These are phyloP conservation scores for Caenorhabditis imperialis DNA, from an alignment of 2,888 invertebrate genomes.

Conservation along the genomic window DNA sequence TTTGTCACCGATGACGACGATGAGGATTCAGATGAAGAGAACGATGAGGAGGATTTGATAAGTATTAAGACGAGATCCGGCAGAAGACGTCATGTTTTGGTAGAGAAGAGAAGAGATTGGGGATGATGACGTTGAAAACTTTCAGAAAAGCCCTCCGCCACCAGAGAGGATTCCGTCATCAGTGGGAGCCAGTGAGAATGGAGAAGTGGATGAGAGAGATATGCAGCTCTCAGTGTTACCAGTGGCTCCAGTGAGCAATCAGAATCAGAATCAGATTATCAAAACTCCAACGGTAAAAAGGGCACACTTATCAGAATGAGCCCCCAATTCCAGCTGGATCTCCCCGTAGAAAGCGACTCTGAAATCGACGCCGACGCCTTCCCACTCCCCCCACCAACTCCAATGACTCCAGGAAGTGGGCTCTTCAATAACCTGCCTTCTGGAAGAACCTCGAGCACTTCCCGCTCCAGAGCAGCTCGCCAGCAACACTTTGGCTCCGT, in stretches of 20 bases:
- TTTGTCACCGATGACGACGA: conserved; percentile 25
- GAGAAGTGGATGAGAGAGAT: conserved; percentile 20
- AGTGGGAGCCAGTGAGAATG: conserved; percentile 17
- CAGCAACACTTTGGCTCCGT: conserved; percentile 24
- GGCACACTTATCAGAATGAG: neutral
- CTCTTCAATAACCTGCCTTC: conserved; percentile 22
- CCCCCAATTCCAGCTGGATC: conserved; percentile 21
- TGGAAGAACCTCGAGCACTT: neutral
- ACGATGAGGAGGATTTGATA: conserved; percentile 12
- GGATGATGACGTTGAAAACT: neutral
- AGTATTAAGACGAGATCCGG: conserved; percentile 37
- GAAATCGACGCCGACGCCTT: conserved; percentile 38
- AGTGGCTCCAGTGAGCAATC: neutral
- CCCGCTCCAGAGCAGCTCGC: conserved; percentile 14
- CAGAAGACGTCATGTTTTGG: conserved; percentile 28
- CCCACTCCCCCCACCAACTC: conserved; percentile 30
- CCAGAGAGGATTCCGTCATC: conserved; percentile 43
- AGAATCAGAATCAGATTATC: neutral
- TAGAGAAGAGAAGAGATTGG: neutral
- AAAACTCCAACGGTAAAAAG: conserved; percentile 31
- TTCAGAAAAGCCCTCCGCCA: conserved; percentile 49
- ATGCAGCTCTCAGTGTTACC: neutral
- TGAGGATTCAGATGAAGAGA: conserved; percentile 21
- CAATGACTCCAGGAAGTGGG: conserved; percentile 25
- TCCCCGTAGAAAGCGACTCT: conserved; percentile 23